A percentile compares a stretch with the other conserved stretches of the same genome.
Conservation (phyloP, 1,140 invertebrate species). For the Lucilia cuprina region DNA sequence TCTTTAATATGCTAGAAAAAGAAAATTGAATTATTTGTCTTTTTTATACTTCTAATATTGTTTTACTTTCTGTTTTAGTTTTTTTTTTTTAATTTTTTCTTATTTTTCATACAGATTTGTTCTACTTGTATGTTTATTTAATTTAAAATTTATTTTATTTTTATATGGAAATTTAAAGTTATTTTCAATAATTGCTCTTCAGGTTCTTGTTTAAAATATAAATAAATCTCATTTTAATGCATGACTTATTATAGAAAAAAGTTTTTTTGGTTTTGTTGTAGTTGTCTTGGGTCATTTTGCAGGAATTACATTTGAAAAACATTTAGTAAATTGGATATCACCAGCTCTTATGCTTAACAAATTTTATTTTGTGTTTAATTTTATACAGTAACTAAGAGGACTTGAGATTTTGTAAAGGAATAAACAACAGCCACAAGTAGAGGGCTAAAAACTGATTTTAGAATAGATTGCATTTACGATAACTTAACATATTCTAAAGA, state of each 20-base stretch:
- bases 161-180: constrained; percentile 21
- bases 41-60: background rate
- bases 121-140: background rate
- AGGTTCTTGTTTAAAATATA: background rate
- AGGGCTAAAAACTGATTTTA: no score
- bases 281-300: constrained; percentile 10
- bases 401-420: no score
- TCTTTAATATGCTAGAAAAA: background rate
- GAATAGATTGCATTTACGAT: no score
- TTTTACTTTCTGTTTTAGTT: background rate
- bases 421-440: no score
- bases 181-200: background rate
- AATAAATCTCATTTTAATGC: constrained; percentile 28
- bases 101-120: background rate
- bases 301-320: constrained; percentile 21
- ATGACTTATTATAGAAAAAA: background rate
- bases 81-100: background rate
- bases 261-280: background rate
- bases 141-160: constrained; percentile 5
- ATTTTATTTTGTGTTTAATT: background rate
- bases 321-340: constrained; percentile 28
- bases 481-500: no score
- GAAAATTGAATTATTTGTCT: constrained; percentile 20
- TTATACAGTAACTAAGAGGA: no score
- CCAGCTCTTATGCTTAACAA: background rate